phyloP scores from a whole-genome alignment of 2,113 vertebrate genomes.

The Dicerorhinus sumatrensis region DNA sequence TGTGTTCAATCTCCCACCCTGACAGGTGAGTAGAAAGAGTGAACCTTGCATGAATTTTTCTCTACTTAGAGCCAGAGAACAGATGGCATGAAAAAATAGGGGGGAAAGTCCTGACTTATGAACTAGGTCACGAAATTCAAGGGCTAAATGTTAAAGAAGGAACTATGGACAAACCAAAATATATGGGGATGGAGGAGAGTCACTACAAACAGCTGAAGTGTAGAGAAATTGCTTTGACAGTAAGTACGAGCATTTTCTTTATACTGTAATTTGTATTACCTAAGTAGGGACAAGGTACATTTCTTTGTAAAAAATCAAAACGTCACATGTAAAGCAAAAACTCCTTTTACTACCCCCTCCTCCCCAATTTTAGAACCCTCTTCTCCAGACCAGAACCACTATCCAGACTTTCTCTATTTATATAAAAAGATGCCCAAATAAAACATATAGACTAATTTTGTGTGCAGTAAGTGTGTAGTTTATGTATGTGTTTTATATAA shows the following conservation, averaged over 20 bases:
- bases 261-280: neutral
- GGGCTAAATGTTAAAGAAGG: neutral
- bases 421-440: neutral
- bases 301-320: neutral
- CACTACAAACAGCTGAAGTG: neutral
- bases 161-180: neutral
- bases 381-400: neutral
- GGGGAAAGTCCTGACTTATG: neutral
- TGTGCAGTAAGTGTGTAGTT: neutral
- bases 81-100: neutral
- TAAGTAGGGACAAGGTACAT: neutral
- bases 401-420: neutral
- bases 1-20: neutral
- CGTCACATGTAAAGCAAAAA: neutral
- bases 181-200: neutral
- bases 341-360: neutral
- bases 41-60: neutral
- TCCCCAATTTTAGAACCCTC: neutral
- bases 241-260: neutral
- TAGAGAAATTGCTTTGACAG: neutral
- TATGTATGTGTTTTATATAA: neutral
- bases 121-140: neutral
- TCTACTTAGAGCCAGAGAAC: slow-evolving; percentile 5
- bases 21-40: neutral
- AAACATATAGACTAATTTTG: neutral